These are phyloP conservation scores for Corydoras maculifer DNA, from an alignment of 2,113 vertebrate species.

Conservation along the genomic window DNA sequence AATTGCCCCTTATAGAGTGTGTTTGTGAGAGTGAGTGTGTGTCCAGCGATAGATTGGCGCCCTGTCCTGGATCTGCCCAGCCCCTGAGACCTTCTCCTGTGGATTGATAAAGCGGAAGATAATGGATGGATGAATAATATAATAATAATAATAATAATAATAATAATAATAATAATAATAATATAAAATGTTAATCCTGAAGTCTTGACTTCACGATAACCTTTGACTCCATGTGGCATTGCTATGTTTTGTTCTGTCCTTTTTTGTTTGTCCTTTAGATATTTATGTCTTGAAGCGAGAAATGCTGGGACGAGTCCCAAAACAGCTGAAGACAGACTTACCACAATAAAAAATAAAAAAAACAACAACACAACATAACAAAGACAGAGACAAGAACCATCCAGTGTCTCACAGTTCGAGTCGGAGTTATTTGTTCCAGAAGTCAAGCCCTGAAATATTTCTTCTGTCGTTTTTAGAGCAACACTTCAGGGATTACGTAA, in stretches of 20 bases:
- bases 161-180: too few species aligned
- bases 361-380: slow-evolving; percentile 28
- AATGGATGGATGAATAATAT: too few species aligned
- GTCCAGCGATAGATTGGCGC: too few species aligned
- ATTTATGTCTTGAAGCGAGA: slow-evolving; percentile 45
- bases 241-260: slow-evolving; percentile 33
- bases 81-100: too few species aligned
- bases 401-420: slow-evolving; percentile 33
- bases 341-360: slow-evolving; percentile 28
- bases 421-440: slow-evolving; percentile 33
- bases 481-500: slow-evolving; percentile 40
- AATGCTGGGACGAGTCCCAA: slow-evolving; percentile 38
- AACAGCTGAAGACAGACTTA: slow-evolving; percentile 41
- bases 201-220: slow-evolving; percentile 11
- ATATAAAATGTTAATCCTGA: too few species aligned
- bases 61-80: too few species aligned
- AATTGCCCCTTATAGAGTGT: too few species aligned
- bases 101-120: too few species aligned
- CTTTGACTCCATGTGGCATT: slow-evolving; percentile 19
- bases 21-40: too few species aligned
- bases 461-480: slow-evolving; percentile 34
- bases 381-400: slow-evolving; percentile 32
- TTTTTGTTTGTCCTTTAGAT: slow-evolving; percentile 43
- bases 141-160: too few species aligned
- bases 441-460: slow-evolving; percentile 40